Percentiles rank a stretch among this genome's conserved stretches.
Conservation (phyloP, 2,113 vertebrate genomes). For the Lonchura striata region DNA sequence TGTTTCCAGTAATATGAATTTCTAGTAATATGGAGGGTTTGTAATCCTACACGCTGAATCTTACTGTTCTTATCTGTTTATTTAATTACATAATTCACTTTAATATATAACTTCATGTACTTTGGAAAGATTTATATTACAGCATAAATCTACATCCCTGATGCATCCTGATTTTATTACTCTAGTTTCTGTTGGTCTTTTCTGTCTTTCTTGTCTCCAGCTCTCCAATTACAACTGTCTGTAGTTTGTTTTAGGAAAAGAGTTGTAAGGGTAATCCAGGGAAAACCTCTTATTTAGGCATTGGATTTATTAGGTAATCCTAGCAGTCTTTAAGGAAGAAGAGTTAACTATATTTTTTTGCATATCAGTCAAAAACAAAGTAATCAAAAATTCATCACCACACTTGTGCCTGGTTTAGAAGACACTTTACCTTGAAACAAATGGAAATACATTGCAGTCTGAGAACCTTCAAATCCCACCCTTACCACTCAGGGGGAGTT, state of each 20-base stretch:
- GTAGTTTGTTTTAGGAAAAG: neutral
- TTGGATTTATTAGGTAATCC: neutral
- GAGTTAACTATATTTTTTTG: neutral
- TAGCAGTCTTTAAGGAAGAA: neutral
- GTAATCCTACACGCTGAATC: neutral
- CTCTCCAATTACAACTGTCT: slow-evolving; percentile 8
- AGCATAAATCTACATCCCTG: neutral
- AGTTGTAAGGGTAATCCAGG: neutral
- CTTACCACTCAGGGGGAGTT: neutral
- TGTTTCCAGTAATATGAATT: neutral
- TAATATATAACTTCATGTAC: neutral
- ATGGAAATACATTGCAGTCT: neutral
- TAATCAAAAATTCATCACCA: neutral
- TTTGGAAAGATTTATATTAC: neutral
- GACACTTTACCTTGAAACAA: rapidly evolving
- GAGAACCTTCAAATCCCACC: neutral
- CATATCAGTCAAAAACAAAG: neutral
- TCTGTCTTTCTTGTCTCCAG: neutral
- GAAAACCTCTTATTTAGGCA: neutral
- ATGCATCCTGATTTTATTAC: neutral
- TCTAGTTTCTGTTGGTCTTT: neutral
- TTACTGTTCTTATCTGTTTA: neutral
- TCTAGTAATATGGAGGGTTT: neutral
- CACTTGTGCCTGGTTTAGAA: neutral
- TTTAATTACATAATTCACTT: neutral